Evolutionary conservation across 2,888 invertebrate genomes (phyloP), one percentile per base, ranked within the genome.

Genomic region (Loripinus fragilis): DNA sequence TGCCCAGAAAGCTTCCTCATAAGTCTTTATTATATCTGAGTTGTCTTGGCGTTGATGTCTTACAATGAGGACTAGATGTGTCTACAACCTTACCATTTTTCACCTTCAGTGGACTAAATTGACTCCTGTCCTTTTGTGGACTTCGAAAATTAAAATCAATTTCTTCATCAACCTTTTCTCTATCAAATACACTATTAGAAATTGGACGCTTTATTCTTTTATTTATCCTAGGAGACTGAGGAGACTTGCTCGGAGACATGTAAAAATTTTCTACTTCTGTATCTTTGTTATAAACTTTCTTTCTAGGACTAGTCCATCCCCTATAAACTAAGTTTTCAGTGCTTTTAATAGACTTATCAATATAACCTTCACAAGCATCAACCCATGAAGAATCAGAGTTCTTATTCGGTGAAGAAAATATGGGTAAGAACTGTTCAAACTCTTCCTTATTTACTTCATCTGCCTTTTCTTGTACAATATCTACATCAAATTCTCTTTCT

Each of bases 341-440:
- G 33, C 20, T 45, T 67, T 73, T 74, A 8, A 84, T n/a, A n/a
- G 77, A 74, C 52, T 79, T 84, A 33, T 86, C 83, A 42, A 90
- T 85, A 78, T 86, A 90, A 28, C 68, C 72, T 10, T 89, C 88
- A 83, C 87, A 86, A 8, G 88, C 85, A 55, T 88, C 88, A 64
- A 77, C 86, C 90, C 90, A 90, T 0, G 89, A 90, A 0, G 89
- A 88, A 55, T 90, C 85, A 0, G 89, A 88, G 10, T 60, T 73
- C 80, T 89, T 88, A 8, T 84, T 85, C 15, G 89, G 90, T 30
- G 90, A 90, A 0, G 88, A 86, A 73, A 88, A 82, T 30, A 66
- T 72, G 28, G 65, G 78, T 23, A 80, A 64, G 20, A 65, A 35
- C n/a, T 73, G 30, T 12, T 60, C 78, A 48, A 74, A 74, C 28